Base-by-base conservation (phyloP, 2,888 invertebrate genomes). In the Willowsia nigromaculata region DNA sequence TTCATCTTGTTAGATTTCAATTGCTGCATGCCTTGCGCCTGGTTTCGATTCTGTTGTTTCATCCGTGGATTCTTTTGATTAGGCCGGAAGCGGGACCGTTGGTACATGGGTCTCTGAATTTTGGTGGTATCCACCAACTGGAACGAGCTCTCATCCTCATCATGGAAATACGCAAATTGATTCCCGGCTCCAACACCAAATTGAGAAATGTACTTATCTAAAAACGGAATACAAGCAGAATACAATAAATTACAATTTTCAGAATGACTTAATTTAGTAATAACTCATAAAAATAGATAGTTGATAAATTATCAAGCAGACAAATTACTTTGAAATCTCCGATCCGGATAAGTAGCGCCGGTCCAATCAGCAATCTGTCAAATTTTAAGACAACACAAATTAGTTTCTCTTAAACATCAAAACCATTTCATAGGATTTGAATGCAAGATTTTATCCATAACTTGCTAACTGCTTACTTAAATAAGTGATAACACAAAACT, bases 81-180 rank as follows among this genome's bases (percentile, higher is more conserved):
- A 2, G 97, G 96, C 0, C 98, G 96, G 94, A 97, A 97, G 18
- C 98, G 96, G 6, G 98, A 98, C 15, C 99, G 96, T 94, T 99
- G 99, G 94, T 99, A 99, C 15, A 97, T 97, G 2, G 98, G 98
- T 93, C 97, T 97, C 93, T 97, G 97, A 1, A 97, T 96, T 43
- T 97, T 95, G 0, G 98, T 97, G 0, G 98, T 98, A 93, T 99
- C 99, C 92, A 99, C 99, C 94, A 99, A 95, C 94, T 99, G 99
- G 96, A 99, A 99, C 80, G 98, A 97, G 92, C 97, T 97, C 94
- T 99, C 99, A 94, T 99, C 99, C 94, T 99, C 99, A 93, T 99
- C 99, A 93, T 99, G 99, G 94, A 97, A 98, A 94, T 99, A 99
- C 0, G 99, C 98, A 94, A 99, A 99, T 93, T 99, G 99, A 93